phyloP scores from a whole-genome alignment of 2,113 vertebrate genomes.

The Campylomormyrus tamandua region DNA sequence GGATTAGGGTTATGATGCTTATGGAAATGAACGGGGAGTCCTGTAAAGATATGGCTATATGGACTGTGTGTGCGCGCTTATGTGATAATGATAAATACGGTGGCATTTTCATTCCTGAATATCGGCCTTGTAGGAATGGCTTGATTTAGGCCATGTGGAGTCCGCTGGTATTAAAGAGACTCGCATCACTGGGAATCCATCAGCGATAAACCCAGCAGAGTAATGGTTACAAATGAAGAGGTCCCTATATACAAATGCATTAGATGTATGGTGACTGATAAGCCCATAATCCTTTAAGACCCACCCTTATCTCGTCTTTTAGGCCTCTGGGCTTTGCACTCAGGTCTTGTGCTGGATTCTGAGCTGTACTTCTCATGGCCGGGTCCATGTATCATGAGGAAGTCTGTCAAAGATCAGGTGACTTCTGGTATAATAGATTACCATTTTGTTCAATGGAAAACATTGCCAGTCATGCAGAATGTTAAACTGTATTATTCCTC shows the following conservation, averaged over 20 bases:
- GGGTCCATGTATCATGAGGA: not conserved
- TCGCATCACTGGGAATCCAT: not conserved
- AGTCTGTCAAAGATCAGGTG: not conserved
- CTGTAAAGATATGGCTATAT: not conserved
- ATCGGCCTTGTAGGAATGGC: not conserved
- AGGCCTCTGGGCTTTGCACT: not conserved
- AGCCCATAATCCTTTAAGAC: not conserved
- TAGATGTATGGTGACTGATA: constrained; percentile 8
- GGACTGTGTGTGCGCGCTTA: not conserved
- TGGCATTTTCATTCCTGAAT: not conserved
- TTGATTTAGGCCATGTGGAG: not conserved
- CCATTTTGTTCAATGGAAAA: not conserved
- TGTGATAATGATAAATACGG: not conserved
- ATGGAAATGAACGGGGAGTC: not conserved
- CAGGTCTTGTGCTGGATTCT: not conserved
- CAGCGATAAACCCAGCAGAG: not conserved
- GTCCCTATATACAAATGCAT: not conserved
- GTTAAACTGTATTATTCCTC: not conserved
- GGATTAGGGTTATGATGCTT: not conserved
- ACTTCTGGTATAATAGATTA: not conserved
- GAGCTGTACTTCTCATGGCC: not conserved
- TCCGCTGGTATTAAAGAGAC: not conserved
- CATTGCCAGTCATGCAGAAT: not conserved
- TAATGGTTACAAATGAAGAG: constrained; percentile 13
- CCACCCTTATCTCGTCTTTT: constrained; percentile 3